These are phyloP conservation scores for Melanotaenia boesemani DNA, from an alignment of 2,797 vertebrate species.

Conservation along the genomic window DNA sequence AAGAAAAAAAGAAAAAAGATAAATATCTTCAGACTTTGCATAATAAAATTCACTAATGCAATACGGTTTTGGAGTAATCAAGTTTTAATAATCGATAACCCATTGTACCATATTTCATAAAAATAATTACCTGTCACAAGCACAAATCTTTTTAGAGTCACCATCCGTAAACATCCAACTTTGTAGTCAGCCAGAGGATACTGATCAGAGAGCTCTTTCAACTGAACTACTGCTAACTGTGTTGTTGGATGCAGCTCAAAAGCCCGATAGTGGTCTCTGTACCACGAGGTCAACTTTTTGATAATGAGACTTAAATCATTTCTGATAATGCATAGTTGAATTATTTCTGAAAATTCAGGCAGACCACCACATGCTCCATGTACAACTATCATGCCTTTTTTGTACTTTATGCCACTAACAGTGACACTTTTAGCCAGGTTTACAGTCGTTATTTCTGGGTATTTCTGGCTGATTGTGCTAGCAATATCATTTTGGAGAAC, in stretches of 20 bases:
- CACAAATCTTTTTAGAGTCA: conserved; percentile 14
- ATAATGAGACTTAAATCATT: conserved; percentile 1
- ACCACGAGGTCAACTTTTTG: not conserved
- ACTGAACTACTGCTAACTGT: not conserved
- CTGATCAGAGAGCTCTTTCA: conserved; percentile 9
- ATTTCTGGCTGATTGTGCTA: not conserved
- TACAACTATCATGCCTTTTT: conserved; percentile 19
- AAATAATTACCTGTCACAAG: not conserved
- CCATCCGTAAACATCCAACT: conserved; percentile 8
- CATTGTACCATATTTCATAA: no score
- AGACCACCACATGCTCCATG: conserved; percentile 11
- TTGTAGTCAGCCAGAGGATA: conserved; percentile 6
- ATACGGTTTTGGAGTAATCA: not conserved
- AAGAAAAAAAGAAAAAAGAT: not conserved
- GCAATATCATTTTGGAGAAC: not conserved
- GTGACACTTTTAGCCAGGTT: not conserved
- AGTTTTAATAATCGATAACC: no score
- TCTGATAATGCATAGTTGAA: conserved; percentile 6
- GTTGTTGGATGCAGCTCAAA: conserved; percentile 12
- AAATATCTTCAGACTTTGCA: no score
- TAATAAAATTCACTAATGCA: not conserved
- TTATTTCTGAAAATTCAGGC: conserved; percentile 5
- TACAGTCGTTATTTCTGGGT: not conserved
- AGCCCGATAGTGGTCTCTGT: not conserved
- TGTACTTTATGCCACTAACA: not conserved